Conservation (phyloP, 1,140 invertebrate genomes). For the Drosophila trapezifrons region DNA sequence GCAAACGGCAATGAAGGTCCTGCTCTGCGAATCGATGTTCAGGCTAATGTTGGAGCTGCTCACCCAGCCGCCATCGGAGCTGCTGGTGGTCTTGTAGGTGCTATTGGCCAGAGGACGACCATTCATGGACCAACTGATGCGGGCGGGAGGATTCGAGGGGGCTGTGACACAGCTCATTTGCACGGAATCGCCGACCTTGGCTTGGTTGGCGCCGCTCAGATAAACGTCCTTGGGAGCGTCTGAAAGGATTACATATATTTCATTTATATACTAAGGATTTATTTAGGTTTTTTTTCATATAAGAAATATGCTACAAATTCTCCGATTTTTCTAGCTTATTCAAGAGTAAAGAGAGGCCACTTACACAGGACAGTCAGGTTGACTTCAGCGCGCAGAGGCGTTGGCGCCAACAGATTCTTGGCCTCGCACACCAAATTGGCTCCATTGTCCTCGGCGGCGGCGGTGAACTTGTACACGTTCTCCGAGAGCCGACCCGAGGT, state of each 20-base stretch:
- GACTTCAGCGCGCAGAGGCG: slow-evolving; percentile 92
- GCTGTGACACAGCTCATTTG: slow-evolving; percentile 94
- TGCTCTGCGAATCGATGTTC: slow-evolving; percentile 89
- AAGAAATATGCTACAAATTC: not conserved
- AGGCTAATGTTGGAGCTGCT: slow-evolving; percentile 94
- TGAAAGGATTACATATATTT: slow-evolving; percentile 84
- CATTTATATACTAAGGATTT: not conserved
- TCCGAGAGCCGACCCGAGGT: slow-evolving; percentile 92
- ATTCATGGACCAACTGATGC: slow-evolving; percentile 94
- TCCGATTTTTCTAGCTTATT: not conserved
- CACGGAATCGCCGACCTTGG: slow-evolving; percentile 92
- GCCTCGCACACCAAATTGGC: slow-evolving; percentile 96
- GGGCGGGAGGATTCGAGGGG: slow-evolving; percentile 95
- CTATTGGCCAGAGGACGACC: slow-evolving; percentile 89
- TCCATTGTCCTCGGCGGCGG: slow-evolving; percentile 95
- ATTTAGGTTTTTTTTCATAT: not conserved
- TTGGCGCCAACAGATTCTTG: slow-evolving; percentile 93
- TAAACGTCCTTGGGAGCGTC: slow-evolving; percentile 94
- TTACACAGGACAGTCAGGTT: slow-evolving; percentile 96
- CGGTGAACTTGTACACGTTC: slow-evolving; percentile 93
- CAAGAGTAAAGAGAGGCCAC: slow-evolving; percentile 83
- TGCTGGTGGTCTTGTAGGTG: slow-evolving; percentile 87
- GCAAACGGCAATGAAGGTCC: slow-evolving; percentile 92
- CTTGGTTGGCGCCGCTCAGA: slow-evolving; percentile 93
- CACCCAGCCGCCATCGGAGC: slow-evolving; percentile 93